These are phyloP conservation scores for Neogale vison DNA, from an alignment of 2,113 vertebrate species.

Conservation along the genomic window DNA sequence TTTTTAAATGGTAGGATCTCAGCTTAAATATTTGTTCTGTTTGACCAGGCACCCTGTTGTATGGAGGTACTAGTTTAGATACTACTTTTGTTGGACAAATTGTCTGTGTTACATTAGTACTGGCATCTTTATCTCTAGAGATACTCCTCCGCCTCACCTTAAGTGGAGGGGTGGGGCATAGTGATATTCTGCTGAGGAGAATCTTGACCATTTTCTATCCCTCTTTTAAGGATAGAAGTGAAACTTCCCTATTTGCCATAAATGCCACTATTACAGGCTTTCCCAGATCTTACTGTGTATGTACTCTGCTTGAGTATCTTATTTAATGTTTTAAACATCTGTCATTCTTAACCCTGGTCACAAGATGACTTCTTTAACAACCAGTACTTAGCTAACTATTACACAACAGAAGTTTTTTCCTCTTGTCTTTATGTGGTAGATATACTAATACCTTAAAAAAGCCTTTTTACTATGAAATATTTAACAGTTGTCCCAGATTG, in stretches of 20 bases:
- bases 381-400: background rate
- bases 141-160: background rate
- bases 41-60: background rate
- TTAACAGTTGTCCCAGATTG: background rate
- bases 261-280: background rate
- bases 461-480: background rate
- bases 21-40: slow-evolving; percentile 26
- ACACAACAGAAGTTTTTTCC: background rate
- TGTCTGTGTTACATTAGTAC: background rate
- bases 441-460: background rate
- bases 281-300: background rate
- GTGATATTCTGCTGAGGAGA: background rate
- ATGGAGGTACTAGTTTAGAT: background rate
- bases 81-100: background rate
- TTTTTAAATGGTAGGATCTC: background rate
- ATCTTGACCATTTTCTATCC: background rate
- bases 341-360: background rate
- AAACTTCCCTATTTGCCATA: background rate
- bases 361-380: background rate
- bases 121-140: background rate
- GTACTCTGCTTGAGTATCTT: background rate
- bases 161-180: background rate
- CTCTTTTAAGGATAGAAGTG: background rate
- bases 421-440: background rate
- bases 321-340: slow-evolving; percentile 14